A percentile compares a stretch with the other conserved stretches of the same genome.
phyloP scores from a whole-genome alignment of 64 coral and sea anemone genomes.

The Stichodactyla helianthus region DNA sequence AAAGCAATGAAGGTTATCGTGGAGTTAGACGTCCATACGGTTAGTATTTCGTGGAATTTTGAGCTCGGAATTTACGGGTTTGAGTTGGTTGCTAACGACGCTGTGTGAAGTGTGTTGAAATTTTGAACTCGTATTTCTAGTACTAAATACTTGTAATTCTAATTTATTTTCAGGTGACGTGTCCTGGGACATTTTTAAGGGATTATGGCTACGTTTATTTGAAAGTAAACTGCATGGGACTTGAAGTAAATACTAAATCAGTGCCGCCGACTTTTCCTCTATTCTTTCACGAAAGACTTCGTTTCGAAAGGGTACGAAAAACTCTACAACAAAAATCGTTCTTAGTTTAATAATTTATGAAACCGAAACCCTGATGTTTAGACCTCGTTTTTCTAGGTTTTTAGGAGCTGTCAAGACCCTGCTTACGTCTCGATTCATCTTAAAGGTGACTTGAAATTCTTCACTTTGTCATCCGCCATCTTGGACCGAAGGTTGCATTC shows the following conservation, averaged over 20 bases:
- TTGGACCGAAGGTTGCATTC: conserved; percentile 14
- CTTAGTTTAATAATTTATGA: conserved; percentile 18
- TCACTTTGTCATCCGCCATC: conserved; percentile 33
- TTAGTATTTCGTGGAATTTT: conserved; percentile 43
- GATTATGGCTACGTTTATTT: conserved; percentile 98
- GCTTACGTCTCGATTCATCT: conserved; percentile 92
- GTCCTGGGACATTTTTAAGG: conserved; percentile 91
- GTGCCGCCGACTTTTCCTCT: conserved; percentile 94
- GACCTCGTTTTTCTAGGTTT: conserved; percentile 63
- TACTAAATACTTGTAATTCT: conserved; percentile 14
- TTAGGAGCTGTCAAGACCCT: conserved; percentile 96
- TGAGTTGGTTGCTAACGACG: conserved; percentile 95
- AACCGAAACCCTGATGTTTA: not conserved
- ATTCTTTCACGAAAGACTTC: conserved; percentile 92
- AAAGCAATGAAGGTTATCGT: conserved; percentile 99
- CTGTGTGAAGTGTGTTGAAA: conserved; percentile 26
- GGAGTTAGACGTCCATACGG: conserved; percentile 87
- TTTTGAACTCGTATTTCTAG: not conserved
- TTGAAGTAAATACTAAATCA: conserved; percentile 90
- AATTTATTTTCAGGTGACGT: conserved; percentile 71
- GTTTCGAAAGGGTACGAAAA: conserved; percentile 89
- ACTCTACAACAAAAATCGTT: not conserved
- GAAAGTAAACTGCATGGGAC: conserved; percentile 96
- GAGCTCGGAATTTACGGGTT: conserved; percentile 10
- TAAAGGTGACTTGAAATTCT: conserved; percentile 57